Base-by-base conservation (phyloP, 1,140 invertebrate genomes). In the Rhopalosiphum padi region DNA sequence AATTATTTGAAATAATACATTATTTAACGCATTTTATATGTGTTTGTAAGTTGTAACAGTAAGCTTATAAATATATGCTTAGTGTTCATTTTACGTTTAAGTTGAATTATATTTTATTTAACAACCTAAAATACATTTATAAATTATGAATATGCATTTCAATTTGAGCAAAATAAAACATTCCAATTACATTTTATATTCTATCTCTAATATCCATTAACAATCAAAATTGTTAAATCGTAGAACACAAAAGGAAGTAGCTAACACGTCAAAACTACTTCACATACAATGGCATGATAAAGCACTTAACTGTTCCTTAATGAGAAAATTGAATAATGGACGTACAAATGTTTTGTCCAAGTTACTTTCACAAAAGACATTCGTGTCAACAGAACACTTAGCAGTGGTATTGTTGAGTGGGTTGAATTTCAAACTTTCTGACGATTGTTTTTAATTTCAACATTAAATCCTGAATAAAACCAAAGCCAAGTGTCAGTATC, bases 211-310 rank as follows among this genome's bases (percentile, higher is more conserved):
- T 86, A 46, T 86, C 43, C 23, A 83, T 37, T 77, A 37, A 41
- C 11, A 86, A 46, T 86, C 25, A 30, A 25, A 86, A 86, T 46
- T 86, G 9, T 86, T 86, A 46, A 86, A 86, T 86, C 85, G 5
- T 46, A 86, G 5, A 30, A 37, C 15, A 86, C 43, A 86, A 86
- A 86, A 86, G 43, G 41, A 86, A 43, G 85, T 87, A 87, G 46
- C 43, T 87, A 87, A 87, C 86, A 35, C 30, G 30, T 48, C 86
- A 87, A 87, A 87, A 87, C 46, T 87, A 87, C n/a, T 87, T 48
- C 46, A 46, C 18, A n/a, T 35, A 87, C 86, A 87, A 87, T 43
- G 25, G 25, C 23, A 35, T 48, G 43, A 87, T 48, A 51, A 87
- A 87, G 25, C 86, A 87, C 86, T 87, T 48, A 18, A 87, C 43